These are phyloP conservation scores for Papilio helenus DNA, from an alignment of 1,140 invertebrate genomes.

Conservation along the genomic window DNA sequence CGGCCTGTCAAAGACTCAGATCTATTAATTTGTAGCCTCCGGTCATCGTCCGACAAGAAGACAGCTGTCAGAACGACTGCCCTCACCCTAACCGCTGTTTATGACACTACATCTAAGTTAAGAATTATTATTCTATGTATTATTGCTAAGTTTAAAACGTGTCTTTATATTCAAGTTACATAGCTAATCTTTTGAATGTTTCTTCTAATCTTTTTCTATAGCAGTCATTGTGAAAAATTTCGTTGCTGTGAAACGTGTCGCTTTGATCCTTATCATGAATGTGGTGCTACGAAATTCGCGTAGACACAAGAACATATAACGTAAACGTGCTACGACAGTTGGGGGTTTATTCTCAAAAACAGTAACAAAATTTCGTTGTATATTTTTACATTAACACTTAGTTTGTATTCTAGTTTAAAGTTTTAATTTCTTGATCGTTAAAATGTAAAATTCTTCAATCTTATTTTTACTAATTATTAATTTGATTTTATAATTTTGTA, in stretches of 20 bases:
- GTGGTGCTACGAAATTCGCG: constrained; percentile 55
- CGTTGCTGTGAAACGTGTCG: constrained; percentile 57
- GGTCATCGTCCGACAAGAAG: constrained; percentile 53
- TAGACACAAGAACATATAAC: constrained; percentile 57
- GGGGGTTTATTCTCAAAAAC: constrained; percentile 46
- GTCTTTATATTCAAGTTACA: neutral
- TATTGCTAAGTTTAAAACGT: neutral
- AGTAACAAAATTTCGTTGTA: neutral
- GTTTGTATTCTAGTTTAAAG: too few relatives aligned
- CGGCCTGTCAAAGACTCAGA: constrained; percentile 46
- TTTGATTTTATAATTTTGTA: neutral
- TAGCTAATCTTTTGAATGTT: neutral
- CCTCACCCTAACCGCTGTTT: constrained; percentile 44
- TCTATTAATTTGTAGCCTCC: constrained; percentile 60
- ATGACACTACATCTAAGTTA: constrained; percentile 41
- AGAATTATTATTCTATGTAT: neutral
- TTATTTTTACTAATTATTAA: too few relatives aligned
- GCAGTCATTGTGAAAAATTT: constrained; percentile 46
- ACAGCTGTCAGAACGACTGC: constrained; percentile 51
- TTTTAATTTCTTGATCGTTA: too few relatives aligned
- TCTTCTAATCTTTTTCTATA: constrained; percentile 25
- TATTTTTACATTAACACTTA: too few relatives aligned
- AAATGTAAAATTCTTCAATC: too few relatives aligned
- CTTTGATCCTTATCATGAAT: constrained; percentile 61
- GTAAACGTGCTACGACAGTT: constrained; percentile 60